A percentile compares a stretch with the other conserved stretches of the same genome.
Evolutionary conservation across 2,113 vertebrate species (phyloP).

Genomic region (Geococcyx californianus): DNA sequence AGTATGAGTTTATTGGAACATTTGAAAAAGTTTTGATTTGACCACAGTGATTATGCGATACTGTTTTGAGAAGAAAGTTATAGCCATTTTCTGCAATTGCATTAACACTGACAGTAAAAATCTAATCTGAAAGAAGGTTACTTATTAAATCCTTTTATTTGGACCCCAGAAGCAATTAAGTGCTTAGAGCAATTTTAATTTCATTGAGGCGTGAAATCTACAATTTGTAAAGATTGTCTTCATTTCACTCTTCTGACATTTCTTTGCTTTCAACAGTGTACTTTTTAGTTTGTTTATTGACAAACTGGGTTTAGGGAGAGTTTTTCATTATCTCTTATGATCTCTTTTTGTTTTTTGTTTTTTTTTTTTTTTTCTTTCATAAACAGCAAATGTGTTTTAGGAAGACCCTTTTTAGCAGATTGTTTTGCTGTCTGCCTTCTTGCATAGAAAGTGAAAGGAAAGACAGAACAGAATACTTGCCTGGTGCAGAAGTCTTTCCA

Average conservation of each 20-base stretch:
- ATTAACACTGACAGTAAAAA: not conserved
- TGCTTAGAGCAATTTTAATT: conserved; percentile 3
- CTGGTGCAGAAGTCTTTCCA: not conserved
- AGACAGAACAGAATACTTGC: not conserved
- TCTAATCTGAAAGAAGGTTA: not conserved
- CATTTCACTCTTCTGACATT: not conserved
- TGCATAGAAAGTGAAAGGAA: not conserved
- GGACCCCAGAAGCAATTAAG: not conserved
- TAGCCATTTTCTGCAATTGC: not conserved
- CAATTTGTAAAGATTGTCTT: not conserved
- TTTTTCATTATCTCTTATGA: not conserved
- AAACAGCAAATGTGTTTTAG: not conserved
- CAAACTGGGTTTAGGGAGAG: not conserved
- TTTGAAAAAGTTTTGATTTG: not conserved
- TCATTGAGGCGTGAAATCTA: not conserved
- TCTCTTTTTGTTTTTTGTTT: not conserved
- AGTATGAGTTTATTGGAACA: not conserved
- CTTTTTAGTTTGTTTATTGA: not conserved
- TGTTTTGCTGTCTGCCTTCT: not conserved
- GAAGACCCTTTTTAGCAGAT: not conserved
- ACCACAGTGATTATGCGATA: not conserved
- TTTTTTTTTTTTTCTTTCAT: not conserved
- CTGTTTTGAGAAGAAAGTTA: not conserved
- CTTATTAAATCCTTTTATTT: not conserved
- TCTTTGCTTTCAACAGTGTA: not conserved